phyloP scores from a whole-genome alignment of 2,888 invertebrate species.

The Pterostichus madidus region DNA sequence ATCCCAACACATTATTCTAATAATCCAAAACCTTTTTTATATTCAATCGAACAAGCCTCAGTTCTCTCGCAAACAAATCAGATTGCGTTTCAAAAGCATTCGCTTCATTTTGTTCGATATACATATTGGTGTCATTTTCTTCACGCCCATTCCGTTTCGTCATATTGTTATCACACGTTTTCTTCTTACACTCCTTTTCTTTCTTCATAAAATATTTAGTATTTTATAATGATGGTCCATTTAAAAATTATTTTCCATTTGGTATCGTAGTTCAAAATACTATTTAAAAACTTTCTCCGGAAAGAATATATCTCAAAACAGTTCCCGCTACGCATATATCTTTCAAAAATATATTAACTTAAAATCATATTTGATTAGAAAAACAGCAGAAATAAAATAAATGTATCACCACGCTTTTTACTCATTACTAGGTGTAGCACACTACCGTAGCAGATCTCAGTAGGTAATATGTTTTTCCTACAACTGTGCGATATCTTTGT shows the following conservation, averaged over 20 bases:
- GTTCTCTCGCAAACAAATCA: slow-evolving; percentile 45
- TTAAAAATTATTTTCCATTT: too few relatives aligned
- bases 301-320: neutral
- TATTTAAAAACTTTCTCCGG: neutral
- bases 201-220: neutral
- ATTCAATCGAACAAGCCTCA: slow-evolving; percentile 37
- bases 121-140: slow-evolving; percentile 36
- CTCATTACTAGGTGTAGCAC: too few relatives aligned
- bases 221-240: too few relatives aligned
- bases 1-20: slow-evolving; percentile 46
- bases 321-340: neutral
- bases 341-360: too few relatives aligned
- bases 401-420: too few relatives aligned
- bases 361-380: too few relatives aligned
- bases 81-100: slow-evolving; percentile 31
- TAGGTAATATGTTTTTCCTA: too few relatives aligned
- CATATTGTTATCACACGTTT: too few relatives aligned
- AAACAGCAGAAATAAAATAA: too few relatives aligned
- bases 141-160: slow-evolving; percentile 17
- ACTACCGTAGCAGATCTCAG: too few relatives aligned
- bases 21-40: slow-evolving; percentile 42
- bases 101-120: neutral
- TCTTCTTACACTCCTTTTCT: neutral
- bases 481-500: too few relatives aligned
- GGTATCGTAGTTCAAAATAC: neutral